These are phyloP conservation scores for Mnemiopsis leidyi DNA, from an alignment of 37 sponge, comb jelly and placozoan species.

Conservation along the genomic window DNA sequence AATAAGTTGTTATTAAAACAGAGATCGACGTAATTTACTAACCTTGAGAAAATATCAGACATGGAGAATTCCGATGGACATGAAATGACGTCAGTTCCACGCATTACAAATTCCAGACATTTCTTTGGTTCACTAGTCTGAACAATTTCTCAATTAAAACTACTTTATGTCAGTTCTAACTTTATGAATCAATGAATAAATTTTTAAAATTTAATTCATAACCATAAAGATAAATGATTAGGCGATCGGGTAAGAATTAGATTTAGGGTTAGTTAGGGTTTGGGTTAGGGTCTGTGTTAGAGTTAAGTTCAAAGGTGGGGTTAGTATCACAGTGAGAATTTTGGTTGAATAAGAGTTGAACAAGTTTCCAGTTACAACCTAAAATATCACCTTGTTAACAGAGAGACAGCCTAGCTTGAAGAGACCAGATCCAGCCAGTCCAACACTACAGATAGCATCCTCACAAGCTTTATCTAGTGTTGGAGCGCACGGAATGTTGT, in stretches of 20 bases:
- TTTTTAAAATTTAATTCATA: too few relatives aligned
- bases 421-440: conserved; percentile 27
- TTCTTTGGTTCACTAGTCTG: background rate
- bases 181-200: too few relatives aligned
- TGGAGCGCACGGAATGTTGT: background rate
- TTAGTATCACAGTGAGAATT: background rate
- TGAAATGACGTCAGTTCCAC: conserved; percentile 42
- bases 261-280: too few relatives aligned
- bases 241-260: too few relatives aligned
- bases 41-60: conserved; percentile 7
- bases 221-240: too few relatives aligned
- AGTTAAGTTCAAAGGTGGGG: too few relatives aligned
- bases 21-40: too few relatives aligned
- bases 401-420: conserved; percentile 54
- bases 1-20: too few relatives aligned
- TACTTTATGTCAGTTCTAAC: too few relatives aligned
- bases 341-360: background rate
- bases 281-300: too few relatives aligned
- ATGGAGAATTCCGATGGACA: background rate
- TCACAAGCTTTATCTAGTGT: background rate
- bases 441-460: conserved; percentile 56
- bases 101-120: conserved; percentile 12
- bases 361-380: background rate
- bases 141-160: too few relatives aligned
- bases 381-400: background rate